Evolutionary conservation across 2,888 invertebrate genomes (phyloP).

Genomic region (Lasioglossum marginatum): DNA sequence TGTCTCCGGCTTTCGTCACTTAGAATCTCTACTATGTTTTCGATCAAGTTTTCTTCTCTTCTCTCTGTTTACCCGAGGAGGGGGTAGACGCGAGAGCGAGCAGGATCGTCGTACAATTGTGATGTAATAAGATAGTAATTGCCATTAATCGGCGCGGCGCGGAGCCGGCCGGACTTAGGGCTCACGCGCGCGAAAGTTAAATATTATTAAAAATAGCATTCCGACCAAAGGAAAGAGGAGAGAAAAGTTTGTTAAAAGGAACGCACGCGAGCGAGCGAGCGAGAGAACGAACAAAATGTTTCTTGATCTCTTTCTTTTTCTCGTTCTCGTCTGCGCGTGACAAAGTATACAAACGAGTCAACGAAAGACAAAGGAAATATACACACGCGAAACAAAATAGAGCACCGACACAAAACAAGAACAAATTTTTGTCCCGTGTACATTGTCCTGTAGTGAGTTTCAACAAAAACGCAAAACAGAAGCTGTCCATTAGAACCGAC

Average conservation of each 20-base stretch:
- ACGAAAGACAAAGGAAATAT: background rate
- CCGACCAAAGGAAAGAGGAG: conserved; percentile 65
- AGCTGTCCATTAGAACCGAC: background rate
- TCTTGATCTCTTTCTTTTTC: conserved; percentile 27
- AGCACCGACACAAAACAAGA: conserved; percentile 46
- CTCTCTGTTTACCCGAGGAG: conserved; percentile 63
- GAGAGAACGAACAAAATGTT: conserved; percentile 6
- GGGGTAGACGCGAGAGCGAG: conserved; percentile 63
- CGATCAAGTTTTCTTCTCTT: conserved; percentile 64
- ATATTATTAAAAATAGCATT: conserved; percentile 65
- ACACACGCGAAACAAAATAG: conserved; percentile 29
- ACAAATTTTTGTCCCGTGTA: conserved; percentile 35
- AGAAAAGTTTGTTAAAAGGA: background rate
- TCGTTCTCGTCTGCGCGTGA: conserved; percentile 26
- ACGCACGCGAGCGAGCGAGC: background rate
- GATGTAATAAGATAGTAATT: conserved; percentile 69
- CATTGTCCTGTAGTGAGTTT: conserved; percentile 26
- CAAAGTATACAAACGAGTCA: conserved; percentile 7
- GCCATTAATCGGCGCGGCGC: conserved; percentile 48
- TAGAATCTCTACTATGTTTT: conserved; percentile 59
- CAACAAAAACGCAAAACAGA: background rate
- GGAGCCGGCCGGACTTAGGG: conserved; percentile 40
- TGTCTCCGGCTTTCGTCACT: conserved; percentile 55
- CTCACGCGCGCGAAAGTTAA: conserved; percentile 49
- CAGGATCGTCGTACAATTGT: conserved; percentile 72